A percentile compares a stretch with the other conserved stretches of the same genome.
phyloP scores from a whole-genome alignment of 2,888 invertebrate species.

The Synergus gifuensis region DNA sequence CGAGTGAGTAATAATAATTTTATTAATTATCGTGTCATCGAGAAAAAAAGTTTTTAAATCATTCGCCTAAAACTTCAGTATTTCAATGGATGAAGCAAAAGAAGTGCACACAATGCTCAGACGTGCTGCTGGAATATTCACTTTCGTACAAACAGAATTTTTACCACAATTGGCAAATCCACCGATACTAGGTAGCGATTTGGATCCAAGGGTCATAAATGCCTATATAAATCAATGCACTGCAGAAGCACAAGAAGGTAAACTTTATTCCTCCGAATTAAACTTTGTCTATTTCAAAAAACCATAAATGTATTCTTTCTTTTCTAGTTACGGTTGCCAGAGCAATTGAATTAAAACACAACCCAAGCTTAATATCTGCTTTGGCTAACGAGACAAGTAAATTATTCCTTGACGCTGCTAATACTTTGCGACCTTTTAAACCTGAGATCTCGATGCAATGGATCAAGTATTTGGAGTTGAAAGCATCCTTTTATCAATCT shows the following conservation, averaged over 20 bases:
- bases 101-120: conserved; percentile 81
- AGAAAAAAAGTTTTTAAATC: neutral
- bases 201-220: conserved; percentile 80
- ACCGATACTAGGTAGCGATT: conserved; percentile 78
- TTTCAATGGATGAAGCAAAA: conserved; percentile 82
- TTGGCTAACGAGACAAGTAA: conserved; percentile 82
- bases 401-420: conserved; percentile 80
- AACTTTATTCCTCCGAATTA: neutral
- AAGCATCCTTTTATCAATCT: conserved; percentile 81
- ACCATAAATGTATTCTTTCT: conserved; percentile 25
- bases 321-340: conserved; percentile 80
- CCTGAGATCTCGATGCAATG: conserved; percentile 80
- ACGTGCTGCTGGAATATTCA: conserved; percentile 82
- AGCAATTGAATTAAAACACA: conserved; percentile 83
- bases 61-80: conserved; percentile 62
- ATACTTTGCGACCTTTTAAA: conserved; percentile 79
- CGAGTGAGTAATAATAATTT: conserved; percentile 64
- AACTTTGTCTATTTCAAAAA: neutral
- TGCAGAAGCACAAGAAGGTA: conserved; percentile 83
- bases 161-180: conserved; percentile 72
- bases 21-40: neutral
- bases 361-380: conserved; percentile 80
- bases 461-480: conserved; percentile 81
- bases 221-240: conserved; percentile 83
- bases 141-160: conserved; percentile 79